Evolutionary conservation across 2,888 invertebrate genomes (phyloP).

Genomic region (Thereva nobilitata): DNA sequence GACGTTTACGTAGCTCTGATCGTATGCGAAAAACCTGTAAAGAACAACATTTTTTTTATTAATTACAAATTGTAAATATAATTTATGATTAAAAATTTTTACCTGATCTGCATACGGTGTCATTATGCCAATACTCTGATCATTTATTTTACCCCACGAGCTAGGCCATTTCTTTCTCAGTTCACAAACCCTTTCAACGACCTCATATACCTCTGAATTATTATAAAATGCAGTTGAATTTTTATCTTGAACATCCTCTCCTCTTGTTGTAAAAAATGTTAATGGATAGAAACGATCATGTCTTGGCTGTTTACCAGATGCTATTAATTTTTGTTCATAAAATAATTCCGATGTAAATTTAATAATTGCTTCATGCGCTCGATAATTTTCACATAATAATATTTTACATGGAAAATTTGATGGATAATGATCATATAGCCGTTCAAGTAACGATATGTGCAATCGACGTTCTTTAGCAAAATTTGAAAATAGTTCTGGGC

Average conservation of each 20-base stretch:
- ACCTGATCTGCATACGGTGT: slow-evolving; percentile 83
- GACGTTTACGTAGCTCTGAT: slow-evolving; percentile 72
- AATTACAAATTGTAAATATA: neutral
- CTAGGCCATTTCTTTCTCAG: slow-evolving; percentile 75
- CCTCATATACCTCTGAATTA: slow-evolving; percentile 78
- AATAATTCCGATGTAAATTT: slow-evolving; percentile 80
- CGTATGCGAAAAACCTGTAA: slow-evolving; percentile 65
- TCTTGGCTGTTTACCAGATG: slow-evolving; percentile 71
- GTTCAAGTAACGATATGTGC: slow-evolving; percentile 75
- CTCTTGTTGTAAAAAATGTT: slow-evolving; percentile 78
- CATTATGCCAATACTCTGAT: slow-evolving; percentile 81
- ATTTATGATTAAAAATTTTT: neutral
- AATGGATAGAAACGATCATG: slow-evolving; percentile 75
- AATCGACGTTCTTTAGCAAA: slow-evolving; percentile 71
- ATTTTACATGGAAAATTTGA: slow-evolving; percentile 76
- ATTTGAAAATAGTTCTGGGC: slow-evolving; percentile 78
- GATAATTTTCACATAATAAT: slow-evolving; percentile 78
- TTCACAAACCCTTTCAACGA: slow-evolving; percentile 75
- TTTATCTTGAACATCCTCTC: slow-evolving; percentile 78
- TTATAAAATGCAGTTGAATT: slow-evolving; percentile 82
- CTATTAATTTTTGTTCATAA: slow-evolving; percentile 75
- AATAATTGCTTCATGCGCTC: slow-evolving; percentile 81
- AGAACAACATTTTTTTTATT: neutral
- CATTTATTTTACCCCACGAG: slow-evolving; percentile 74
- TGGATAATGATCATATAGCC: slow-evolving; percentile 78